Conservation (phyloP, 2,888 invertebrate genomes). For the Peribatodes rhomboidaria region DNA sequence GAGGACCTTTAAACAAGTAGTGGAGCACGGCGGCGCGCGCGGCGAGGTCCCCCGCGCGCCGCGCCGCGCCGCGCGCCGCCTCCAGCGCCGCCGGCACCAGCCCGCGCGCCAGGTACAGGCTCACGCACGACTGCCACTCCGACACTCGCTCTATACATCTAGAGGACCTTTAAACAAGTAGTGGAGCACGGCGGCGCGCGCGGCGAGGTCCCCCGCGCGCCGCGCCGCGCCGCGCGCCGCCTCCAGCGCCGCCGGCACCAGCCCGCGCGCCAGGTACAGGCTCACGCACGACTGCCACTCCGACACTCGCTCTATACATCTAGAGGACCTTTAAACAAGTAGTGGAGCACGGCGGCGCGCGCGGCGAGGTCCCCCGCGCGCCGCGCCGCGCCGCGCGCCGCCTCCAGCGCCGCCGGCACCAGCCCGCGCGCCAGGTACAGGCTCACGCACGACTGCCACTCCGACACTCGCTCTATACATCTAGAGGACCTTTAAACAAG, state of each 20-base stretch:
- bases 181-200: slow-evolving; percentile 81
- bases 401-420: slow-evolving; percentile 89
- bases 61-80: slow-evolving; percentile 86
- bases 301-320: slow-evolving; percentile 75
- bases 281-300: slow-evolving; percentile 86
- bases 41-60: slow-evolving; percentile 64
- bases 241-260: slow-evolving; percentile 89
- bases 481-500: slow-evolving; percentile 90
- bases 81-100: slow-evolving; percentile 89
- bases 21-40: slow-evolving; percentile 82
- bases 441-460: slow-evolving; percentile 85
- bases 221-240: slow-evolving; percentile 87
- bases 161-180: slow-evolving; percentile 90
- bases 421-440: slow-evolving; percentile 88
- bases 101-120: slow-evolving; percentile 88
- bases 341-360: slow-evolving; percentile 82
- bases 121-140: slow-evolving; percentile 85
- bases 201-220: slow-evolving; percentile 63
- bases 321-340: slow-evolving; percentile 90
- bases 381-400: slow-evolving; percentile 85
- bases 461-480: slow-evolving; percentile 76
- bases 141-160: no score
- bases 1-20: slow-evolving; percentile 89
- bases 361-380: slow-evolving; percentile 65
- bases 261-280: slow-evolving; percentile 87